Evolutionary conservation across 2,888 invertebrate genomes (phyloP).

Genomic region (Acronicta psi): DNA sequence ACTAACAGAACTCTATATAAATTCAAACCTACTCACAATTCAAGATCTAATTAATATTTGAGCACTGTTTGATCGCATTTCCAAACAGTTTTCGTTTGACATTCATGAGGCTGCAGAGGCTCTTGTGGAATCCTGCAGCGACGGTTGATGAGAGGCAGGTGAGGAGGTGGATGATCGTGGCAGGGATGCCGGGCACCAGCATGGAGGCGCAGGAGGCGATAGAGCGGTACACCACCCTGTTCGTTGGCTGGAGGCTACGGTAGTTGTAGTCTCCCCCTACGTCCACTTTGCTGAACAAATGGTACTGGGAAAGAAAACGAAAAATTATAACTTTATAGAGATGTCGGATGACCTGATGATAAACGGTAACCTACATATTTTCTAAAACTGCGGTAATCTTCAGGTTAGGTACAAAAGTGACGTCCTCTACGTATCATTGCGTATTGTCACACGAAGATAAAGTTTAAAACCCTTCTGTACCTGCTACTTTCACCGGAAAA

Average conservation of each 20-base stretch:
- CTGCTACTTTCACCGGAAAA: too few species aligned
- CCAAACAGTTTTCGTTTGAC: slow-evolving; percentile 73
- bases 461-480: background rate
- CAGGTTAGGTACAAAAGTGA: background rate
- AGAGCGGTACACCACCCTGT: slow-evolving; percentile 79
- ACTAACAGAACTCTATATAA: background rate
- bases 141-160: slow-evolving; percentile 67
- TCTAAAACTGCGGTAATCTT: background rate
- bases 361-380: background rate
- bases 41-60: slow-evolving; percentile 26
- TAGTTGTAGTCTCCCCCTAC: slow-evolving; percentile 82
- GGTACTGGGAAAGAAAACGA: slow-evolving; percentile 69
- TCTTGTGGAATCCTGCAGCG: slow-evolving; percentile 62
- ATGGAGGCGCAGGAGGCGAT: slow-evolving; percentile 69
- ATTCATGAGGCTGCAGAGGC: slow-evolving; percentile 68
- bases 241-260: slow-evolving; percentile 77
- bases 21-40: background rate
- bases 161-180: slow-evolving; percentile 64
- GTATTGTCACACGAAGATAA: background rate
- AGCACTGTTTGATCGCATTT: slow-evolving; percentile 51
- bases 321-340: background rate
- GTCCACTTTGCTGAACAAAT: slow-evolving; percentile 72
- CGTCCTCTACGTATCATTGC: background rate
- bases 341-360: background rate
- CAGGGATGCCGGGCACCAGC: slow-evolving; percentile 63